Evolutionary conservation across 1,140 invertebrate species (phyloP), one percentile per base, ranked within the genome.

Genomic region (Drosophila simulans): DNA sequence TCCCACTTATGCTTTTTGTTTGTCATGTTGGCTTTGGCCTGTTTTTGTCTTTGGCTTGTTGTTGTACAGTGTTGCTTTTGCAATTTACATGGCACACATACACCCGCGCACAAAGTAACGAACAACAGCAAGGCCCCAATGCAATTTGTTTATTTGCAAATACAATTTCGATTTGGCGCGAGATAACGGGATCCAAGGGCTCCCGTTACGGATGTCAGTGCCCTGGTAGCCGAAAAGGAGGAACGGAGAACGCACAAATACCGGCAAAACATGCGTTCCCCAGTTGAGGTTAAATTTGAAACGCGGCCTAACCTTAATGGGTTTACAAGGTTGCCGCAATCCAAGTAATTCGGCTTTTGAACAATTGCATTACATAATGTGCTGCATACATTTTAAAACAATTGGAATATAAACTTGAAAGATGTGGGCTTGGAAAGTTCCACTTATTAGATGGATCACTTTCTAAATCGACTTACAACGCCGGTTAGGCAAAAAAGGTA

Each of bases 1-100:
- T 78, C 85, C 80, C 85, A 65, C 84, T 84, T 80, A 84, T 89
- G 83, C 80, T 90, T 89, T 89, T 84, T 89, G 84, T 89, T 89
- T 89, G 84, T 89, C 84, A 89, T 89, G 84, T 89, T 89, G 80
- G 81, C 80, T 71, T 71, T 70, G 68, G 65, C 68, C 66, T 72
- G 53, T 71, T 72, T 71, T 57, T 69, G 52, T 70, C 66, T 70
- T 64, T 69, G 51, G 69, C 51, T 54, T 73, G 68, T 73, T 71
- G 70, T 75, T 73, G 66, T 72, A 62, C 69, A 56, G 71, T 73
- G 71, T 68, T 59, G 73, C 60, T 58, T 76, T 70, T 76, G 73
- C 62, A 66, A 51, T 68, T 75, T 66, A 66, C 60, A 49, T 42
- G 68, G 43, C 63, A 48, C 43, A 40, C 60, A 73, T 57, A 73